These are phyloP conservation scores for Vipera ursinii DNA, from an alignment of 2,797 vertebrate genomes.

Conservation along the genomic window DNA sequence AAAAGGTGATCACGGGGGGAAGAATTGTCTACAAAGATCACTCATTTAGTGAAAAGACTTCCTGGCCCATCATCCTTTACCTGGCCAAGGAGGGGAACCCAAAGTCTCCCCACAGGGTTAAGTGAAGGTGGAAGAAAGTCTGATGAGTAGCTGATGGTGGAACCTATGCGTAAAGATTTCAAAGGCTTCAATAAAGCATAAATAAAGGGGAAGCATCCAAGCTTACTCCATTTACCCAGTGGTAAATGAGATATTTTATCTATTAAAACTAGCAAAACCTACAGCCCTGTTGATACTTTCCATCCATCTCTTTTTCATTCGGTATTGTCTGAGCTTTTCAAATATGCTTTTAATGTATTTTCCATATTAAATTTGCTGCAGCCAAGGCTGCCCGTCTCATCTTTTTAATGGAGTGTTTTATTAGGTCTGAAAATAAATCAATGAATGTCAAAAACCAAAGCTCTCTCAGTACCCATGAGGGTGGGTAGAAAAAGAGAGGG, in stretches of 20 bases:
- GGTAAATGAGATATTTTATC: background rate
- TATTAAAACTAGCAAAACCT: background rate
- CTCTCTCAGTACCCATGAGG: background rate
- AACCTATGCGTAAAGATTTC: background rate
- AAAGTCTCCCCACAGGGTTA: background rate
- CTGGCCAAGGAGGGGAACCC: background rate
- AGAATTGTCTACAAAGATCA: background rate
- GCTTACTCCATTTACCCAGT: no score
- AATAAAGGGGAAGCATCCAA: background rate
- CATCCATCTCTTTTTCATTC: accelerated
- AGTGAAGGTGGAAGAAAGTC: background rate
- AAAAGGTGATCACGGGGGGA: background rate
- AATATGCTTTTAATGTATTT: background rate
- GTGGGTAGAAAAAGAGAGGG: background rate
- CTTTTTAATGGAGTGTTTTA: constrained; percentile 5
- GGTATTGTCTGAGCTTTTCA: background rate
- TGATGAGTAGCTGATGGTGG: background rate
- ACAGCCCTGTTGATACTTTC: no score
- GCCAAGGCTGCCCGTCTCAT: background rate
- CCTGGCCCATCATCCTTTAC: background rate
- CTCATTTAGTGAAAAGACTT: background rate
- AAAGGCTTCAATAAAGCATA: background rate
- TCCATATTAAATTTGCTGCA: background rate
- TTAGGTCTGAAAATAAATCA: constrained; percentile 13
- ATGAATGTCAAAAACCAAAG: background rate